Conservation (phyloP, 2,888 invertebrate genomes). For the Xanthia icteritia region DNA sequence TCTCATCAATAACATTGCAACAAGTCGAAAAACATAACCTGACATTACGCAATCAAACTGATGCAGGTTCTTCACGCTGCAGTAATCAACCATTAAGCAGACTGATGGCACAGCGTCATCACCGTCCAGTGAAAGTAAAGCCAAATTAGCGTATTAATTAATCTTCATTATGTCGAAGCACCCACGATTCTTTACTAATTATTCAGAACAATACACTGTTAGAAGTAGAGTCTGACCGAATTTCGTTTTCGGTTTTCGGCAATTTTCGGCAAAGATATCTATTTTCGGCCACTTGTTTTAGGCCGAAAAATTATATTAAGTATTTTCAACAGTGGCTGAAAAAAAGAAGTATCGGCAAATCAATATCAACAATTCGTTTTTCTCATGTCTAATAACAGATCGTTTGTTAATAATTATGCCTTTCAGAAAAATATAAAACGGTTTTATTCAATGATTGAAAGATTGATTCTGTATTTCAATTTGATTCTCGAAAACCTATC, state of each 20-base stretch:
- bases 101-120: constrained; percentile 51
- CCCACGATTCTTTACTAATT: constrained; percentile 57
- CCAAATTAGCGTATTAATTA: constrained; percentile 72
- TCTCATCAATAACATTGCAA: constrained; percentile 49
- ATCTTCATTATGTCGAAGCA: constrained; percentile 70
- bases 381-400: neutral
- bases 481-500: too few species aligned
- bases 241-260: neutral
- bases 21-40: constrained; percentile 33
- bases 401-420: neutral
- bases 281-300: neutral
- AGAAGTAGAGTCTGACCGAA: neutral
- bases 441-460: neutral
- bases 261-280: neutral
- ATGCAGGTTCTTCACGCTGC: constrained; percentile 30
- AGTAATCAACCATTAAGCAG: constrained; percentile 51
- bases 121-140: constrained; percentile 68
- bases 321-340: too few species aligned
- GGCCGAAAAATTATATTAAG: neutral
- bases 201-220: constrained; percentile 52
- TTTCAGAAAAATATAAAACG: neutral
- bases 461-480: neutral
- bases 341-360: neutral
- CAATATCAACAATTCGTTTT: neutral
- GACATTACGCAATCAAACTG: constrained; percentile 37